Conservation (phyloP, 2,113 vertebrate genomes). For the Caranx ignobilis region DNA sequence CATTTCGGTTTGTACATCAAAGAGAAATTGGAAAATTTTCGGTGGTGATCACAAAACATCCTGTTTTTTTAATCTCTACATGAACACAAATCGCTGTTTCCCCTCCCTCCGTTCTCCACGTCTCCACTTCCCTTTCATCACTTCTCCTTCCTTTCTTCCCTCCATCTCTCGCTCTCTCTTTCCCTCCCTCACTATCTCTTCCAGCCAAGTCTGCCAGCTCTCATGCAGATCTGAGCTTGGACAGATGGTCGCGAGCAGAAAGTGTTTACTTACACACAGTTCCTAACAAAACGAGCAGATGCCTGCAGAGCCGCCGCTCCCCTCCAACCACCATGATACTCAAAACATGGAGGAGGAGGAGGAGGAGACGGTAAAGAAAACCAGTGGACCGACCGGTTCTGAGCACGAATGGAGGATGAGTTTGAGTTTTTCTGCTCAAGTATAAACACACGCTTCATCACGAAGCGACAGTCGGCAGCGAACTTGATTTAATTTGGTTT, state of each 20-base stretch:
- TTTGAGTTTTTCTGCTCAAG: background rate
- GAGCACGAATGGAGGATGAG: background rate
- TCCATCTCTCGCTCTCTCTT: conserved; percentile 7
- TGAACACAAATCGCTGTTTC: background rate
- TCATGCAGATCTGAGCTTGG: conserved; percentile 66
- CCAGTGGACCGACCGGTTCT: background rate
- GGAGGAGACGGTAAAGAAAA: background rate
- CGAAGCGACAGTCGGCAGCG: background rate
- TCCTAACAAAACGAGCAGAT: conserved; percentile 75
- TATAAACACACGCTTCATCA: background rate
- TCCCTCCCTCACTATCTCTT: conserved; percentile 28
- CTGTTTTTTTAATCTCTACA: background rate
- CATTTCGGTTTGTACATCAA: conserved; percentile 1
- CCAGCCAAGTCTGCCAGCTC: conserved; percentile 59
- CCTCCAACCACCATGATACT: conserved; percentile 43
- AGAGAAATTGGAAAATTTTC: background rate
- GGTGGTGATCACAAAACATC: background rate
- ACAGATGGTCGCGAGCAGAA: conserved; percentile 68
- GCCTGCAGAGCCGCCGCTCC: conserved; percentile 55
- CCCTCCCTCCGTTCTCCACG: background rate
- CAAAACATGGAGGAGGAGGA: conserved; percentile 40
- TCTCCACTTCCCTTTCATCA: background rate
- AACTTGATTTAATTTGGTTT: conserved; percentile 11
- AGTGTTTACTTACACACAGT: conserved; percentile 65
- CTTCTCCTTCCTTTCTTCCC: background rate